Evolutionary conservation across 1,140 invertebrate species (phyloP).

Genomic region (Heliothis subflexa): DNA sequence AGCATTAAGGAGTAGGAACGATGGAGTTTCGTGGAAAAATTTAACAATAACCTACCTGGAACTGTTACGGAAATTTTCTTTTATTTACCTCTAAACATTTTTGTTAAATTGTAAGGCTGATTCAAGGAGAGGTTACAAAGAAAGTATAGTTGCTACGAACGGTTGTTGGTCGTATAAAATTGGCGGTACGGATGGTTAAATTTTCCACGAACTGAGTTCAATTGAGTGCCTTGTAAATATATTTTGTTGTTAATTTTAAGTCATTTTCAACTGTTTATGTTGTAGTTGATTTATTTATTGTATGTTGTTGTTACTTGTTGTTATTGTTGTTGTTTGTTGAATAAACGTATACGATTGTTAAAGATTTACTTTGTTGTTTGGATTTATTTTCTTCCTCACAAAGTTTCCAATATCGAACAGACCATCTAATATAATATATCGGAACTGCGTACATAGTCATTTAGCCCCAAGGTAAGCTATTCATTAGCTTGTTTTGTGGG

Average conservation of each 20-base stretch:
- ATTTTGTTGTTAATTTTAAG: conserved; percentile 82
- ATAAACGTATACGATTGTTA: conserved; percentile 41
- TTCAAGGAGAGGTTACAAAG: not conserved
- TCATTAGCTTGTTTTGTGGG: too few relatives aligned
- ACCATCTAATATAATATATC: too few relatives aligned
- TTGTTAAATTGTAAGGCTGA: not conserved
- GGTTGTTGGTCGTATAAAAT: not conserved
- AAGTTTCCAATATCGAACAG: not conserved
- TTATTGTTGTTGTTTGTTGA: conserved; percentile 46
- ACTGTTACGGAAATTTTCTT: too few relatives aligned
- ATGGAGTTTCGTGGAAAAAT: conserved; percentile 51
- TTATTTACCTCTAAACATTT: too few relatives aligned
- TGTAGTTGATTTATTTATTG: conserved; percentile 86
- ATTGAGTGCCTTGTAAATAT: conserved; percentile 73
- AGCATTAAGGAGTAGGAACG: conserved; percentile 59
- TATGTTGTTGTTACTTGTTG: conserved; percentile 66
- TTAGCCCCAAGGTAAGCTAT: too few relatives aligned
- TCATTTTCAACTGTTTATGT: conserved; percentile 85
- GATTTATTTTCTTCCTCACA: not conserved
- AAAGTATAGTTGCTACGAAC: not conserved
- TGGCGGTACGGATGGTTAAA: not conserved
- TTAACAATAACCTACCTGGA: conserved; percentile 5
- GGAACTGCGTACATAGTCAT: too few relatives aligned
- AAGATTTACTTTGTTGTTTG: conserved; percentile 22
- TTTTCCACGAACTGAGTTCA: conserved; percentile 14